phyloP scores from a whole-genome alignment of 2,888 invertebrate species.

The Entomobrya proxima region DNA sequence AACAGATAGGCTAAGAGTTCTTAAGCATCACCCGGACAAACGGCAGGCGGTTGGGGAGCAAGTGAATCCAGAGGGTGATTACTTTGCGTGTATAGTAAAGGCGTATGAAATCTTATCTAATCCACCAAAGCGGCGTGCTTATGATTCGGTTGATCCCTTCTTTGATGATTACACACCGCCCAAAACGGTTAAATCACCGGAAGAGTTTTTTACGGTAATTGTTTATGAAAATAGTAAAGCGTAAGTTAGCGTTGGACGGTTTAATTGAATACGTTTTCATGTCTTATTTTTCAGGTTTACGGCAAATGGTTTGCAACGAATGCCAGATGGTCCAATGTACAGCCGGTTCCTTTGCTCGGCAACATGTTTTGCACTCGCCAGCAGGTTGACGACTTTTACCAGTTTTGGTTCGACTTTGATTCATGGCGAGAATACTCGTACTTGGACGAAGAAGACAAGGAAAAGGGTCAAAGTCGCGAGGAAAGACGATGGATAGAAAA shows the following conservation, averaged over 20 bases:
- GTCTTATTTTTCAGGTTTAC: slow-evolving; percentile 75
- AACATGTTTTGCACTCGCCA: slow-evolving; percentile 86
- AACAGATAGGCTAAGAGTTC: slow-evolving; percentile 87
- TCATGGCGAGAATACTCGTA: slow-evolving; percentile 99
- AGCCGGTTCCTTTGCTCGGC: slow-evolving; percentile 89
- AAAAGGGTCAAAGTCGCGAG: slow-evolving; percentile 94
- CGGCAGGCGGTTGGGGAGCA: slow-evolving; percentile 93
- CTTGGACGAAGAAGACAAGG: slow-evolving; percentile 98
- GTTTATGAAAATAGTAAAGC: neutral
- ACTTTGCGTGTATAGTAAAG: slow-evolving; percentile 98
- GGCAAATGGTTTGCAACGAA: slow-evolving; percentile 84
- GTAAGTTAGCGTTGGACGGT: neutral
- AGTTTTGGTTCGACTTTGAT: slow-evolving; percentile 98
- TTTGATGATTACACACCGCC: slow-evolving; percentile 93
- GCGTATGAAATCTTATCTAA: slow-evolving; percentile 95
- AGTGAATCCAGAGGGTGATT: slow-evolving; percentile 93
- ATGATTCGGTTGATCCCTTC: slow-evolving; percentile 96
- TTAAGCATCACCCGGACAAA: slow-evolving; percentile 99
- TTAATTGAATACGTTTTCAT: neutral
- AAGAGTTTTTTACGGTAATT: slow-evolving; percentile 74
- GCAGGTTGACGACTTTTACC: slow-evolving; percentile 95
- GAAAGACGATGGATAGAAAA: slow-evolving; percentile 99
- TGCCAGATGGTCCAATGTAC: slow-evolving; percentile 93
- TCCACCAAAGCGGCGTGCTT: slow-evolving; percentile 88
- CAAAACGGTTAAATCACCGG: slow-evolving; percentile 81